Evolutionary conservation across 2,113 vertebrate species (phyloP).

Genomic region (Brachyhypopomus occidentalis): DNA sequence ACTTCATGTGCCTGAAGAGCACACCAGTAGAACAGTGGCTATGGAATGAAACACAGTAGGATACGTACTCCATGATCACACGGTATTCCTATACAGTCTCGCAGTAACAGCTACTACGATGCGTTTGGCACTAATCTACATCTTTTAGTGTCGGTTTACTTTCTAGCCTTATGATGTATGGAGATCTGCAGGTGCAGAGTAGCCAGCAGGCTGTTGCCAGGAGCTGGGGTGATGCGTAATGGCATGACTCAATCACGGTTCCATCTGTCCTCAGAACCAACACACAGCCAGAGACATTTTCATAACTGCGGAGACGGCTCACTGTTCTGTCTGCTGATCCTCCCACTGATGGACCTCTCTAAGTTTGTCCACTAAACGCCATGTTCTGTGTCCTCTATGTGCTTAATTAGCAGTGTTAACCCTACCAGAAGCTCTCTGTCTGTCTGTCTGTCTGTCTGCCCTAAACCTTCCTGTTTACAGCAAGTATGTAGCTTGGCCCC

Average conservation of each 20-base stretch:
- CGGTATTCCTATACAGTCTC: not conserved
- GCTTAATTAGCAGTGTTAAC: slow-evolving; percentile 28
- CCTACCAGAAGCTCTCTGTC: not conserved
- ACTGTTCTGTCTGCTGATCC: no score
- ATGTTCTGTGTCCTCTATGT: not conserved
- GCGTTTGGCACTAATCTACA: slow-evolving; percentile 1
- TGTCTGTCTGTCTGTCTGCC: not conserved
- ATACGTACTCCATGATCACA: not conserved
- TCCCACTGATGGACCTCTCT: slow-evolving; percentile 1
- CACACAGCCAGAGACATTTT: not conserved
- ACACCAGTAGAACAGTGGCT: not conserved
- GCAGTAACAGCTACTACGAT: no score
- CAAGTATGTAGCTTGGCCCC: not conserved
- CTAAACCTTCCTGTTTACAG: slow-evolving; percentile 4
- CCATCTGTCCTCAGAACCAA: slow-evolving; percentile 34
- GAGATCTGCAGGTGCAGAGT: slow-evolving; percentile 32
- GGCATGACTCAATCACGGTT: slow-evolving; percentile 41
- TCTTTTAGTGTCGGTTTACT: not conserved
- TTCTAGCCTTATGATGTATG: slow-evolving; percentile 32
- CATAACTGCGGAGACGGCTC: no score
- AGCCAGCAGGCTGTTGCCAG: slow-evolving; percentile 27
- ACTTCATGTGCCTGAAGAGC: not conserved
- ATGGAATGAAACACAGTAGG: not conserved
- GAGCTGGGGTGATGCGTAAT: slow-evolving; percentile 26
- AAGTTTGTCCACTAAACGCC: slow-evolving; percentile 30